Evolutionary conservation across 2,797 vertebrate genomes (phyloP).

Genomic region (Enteromius argenteus): DNA sequence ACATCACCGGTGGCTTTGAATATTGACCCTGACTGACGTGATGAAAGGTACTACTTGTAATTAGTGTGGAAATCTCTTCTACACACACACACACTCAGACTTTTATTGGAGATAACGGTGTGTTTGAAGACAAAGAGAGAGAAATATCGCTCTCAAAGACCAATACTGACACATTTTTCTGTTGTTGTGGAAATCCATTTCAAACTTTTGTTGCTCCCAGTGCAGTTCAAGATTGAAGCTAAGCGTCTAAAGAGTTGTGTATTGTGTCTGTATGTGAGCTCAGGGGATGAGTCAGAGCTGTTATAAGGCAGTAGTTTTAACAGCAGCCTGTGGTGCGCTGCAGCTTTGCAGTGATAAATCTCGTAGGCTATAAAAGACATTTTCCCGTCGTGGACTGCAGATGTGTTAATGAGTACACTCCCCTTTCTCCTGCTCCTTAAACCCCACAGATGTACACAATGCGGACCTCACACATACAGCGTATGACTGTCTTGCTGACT

Average conservation of each 20-base stretch:
- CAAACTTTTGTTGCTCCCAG: conserved; percentile 28
- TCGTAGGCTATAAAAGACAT: conserved; percentile 31
- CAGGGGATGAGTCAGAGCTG: conserved; percentile 34
- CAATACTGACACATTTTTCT: conserved; percentile 1
- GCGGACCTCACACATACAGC: conserved; percentile 24
- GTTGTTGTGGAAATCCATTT: conserved; percentile 29
- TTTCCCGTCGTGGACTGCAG: conserved; percentile 13
- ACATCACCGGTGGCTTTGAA: conserved; percentile 25
- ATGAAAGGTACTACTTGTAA: conserved; percentile 20
- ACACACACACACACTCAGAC: not conserved
- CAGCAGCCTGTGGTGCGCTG: conserved; percentile 33
- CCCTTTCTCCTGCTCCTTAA: conserved; percentile 10
- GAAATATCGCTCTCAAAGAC: not conserved
- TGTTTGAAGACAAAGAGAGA: not conserved
- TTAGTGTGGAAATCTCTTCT: not conserved
- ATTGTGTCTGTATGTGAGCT: conserved; percentile 44
- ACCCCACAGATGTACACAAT: not conserved
- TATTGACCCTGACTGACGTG: conserved; percentile 30
- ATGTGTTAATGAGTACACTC: conserved; percentile 35
- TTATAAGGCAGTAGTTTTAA: conserved; percentile 46
- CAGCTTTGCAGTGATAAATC: conserved; percentile 42
- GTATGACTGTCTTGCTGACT: not conserved
- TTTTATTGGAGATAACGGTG: not conserved
- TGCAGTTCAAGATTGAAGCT: conserved; percentile 25
- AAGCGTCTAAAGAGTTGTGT: conserved; percentile 46